These are phyloP conservation scores for Aphidius ervi DNA, from an alignment of 1,140 invertebrate species.

Conservation along the genomic window DNA sequence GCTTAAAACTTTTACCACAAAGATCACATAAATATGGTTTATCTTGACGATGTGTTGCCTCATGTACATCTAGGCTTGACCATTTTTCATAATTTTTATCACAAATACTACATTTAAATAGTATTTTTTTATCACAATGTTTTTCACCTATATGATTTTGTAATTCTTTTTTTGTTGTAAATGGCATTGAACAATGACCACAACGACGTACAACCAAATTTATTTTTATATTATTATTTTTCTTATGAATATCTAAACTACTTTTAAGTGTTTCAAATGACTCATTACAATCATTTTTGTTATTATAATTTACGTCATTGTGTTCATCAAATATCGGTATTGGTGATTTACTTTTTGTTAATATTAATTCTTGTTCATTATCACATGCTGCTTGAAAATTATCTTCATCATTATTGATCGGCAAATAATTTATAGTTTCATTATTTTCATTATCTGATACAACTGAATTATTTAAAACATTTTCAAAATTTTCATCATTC, in stretches of 20 bases:
- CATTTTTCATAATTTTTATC: slow-evolving; percentile 40
- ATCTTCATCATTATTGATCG: background rate
- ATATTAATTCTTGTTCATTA: slow-evolving; percentile 3
- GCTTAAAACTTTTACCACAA: slow-evolving; percentile 56
- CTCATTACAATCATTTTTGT: slow-evolving; percentile 1
- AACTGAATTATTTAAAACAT: background rate
- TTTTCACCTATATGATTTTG: slow-evolving; percentile 36
- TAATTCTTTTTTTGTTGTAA: slow-evolving; percentile 33
- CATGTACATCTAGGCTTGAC: slow-evolving; percentile 43
- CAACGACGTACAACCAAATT: slow-evolving; percentile 30
- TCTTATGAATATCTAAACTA: slow-evolving; percentile 5
- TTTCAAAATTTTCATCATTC: background rate
- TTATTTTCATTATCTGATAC: background rate
- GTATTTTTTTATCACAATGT: slow-evolving; percentile 28
- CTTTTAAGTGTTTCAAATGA: background rate
- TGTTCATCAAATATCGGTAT: no score
- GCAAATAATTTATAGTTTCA: background rate
- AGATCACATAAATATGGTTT: slow-evolving; percentile 50
- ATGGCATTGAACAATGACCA: slow-evolving; percentile 37
- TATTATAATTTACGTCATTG: background rate
- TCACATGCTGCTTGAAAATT: no score
- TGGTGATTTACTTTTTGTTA: background rate
- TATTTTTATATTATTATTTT: slow-evolving; percentile 10
- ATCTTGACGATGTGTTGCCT: slow-evolving; percentile 41
- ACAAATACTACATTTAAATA: slow-evolving; percentile 39